Evolutionary conservation across 2,797 vertebrate species (phyloP).

Genomic region (Falco peregrinus): DNA sequence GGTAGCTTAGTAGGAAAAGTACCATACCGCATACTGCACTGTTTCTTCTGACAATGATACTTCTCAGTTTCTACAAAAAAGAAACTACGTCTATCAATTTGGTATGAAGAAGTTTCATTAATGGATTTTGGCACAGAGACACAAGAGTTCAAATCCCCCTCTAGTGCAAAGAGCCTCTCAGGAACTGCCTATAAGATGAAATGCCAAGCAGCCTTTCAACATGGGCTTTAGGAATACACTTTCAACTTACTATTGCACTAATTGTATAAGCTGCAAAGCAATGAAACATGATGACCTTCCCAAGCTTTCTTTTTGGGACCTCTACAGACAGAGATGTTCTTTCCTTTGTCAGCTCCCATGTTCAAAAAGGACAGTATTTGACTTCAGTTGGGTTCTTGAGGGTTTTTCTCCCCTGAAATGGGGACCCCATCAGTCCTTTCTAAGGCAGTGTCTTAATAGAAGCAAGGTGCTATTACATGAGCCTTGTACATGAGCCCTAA

Average conservation of each 20-base stretch:
- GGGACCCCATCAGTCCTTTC: background rate
- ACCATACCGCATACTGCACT: background rate
- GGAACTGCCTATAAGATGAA: background rate
- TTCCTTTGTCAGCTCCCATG: background rate
- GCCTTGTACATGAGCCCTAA: background rate
- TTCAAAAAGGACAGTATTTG: background rate
- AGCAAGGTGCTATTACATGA: background rate
- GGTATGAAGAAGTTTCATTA: background rate
- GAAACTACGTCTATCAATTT: background rate
- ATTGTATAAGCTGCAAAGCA: background rate
- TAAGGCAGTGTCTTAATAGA: background rate
- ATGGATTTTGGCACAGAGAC: background rate
- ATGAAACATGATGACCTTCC: background rate
- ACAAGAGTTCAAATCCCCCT: background rate
- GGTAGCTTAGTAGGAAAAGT: background rate
- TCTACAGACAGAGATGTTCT: background rate
- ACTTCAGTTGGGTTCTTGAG: background rate
- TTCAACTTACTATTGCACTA: background rate
- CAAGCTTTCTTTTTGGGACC: background rate
- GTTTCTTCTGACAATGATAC: background rate
- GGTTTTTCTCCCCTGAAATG: accelerated
- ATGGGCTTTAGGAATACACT: background rate
- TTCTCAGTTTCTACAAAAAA: background rate
- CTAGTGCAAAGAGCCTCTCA: background rate
- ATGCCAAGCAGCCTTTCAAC: background rate